A percentile compares a stretch with the other conserved stretches of the same genome.
Conservation (phyloP, 2,113 vertebrate genomes). For the Excalfactoria chinensis region DNA sequence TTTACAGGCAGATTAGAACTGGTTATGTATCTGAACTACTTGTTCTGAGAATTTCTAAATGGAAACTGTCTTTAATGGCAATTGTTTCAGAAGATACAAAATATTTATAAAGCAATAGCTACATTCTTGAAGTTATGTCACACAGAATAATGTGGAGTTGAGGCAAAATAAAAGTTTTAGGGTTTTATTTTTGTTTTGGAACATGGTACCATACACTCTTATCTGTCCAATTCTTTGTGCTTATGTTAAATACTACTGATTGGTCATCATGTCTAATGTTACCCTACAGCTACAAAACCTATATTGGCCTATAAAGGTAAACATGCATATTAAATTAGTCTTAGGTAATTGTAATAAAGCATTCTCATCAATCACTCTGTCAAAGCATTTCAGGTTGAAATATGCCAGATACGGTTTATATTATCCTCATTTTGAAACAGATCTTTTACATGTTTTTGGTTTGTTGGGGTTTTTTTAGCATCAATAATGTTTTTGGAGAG, state of each 20-base stretch:
- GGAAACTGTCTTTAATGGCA: background rate
- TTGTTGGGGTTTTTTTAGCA: background rate
- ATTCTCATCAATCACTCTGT: background rate
- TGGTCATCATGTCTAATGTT: background rate
- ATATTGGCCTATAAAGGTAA: background rate
- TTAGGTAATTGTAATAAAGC: background rate
- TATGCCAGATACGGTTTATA: background rate
- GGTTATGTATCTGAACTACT: background rate
- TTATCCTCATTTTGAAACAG: background rate
- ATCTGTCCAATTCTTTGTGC: background rate
- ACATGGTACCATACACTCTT: background rate
- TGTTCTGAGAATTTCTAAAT: background rate
- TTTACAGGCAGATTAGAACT: background rate
- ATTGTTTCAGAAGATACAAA: background rate
- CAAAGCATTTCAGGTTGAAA: background rate
- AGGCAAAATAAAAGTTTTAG: background rate
- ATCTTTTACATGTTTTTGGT: background rate
- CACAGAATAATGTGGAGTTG: background rate
- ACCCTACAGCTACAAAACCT: background rate
- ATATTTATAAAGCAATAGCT: slow-evolving; percentile 13
- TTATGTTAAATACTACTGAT: background rate
- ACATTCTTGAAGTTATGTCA: background rate
- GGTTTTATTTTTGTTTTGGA: background rate
- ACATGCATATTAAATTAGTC: background rate
- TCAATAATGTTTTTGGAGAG: background rate